Percentiles rank a stretch among this genome's conserved stretches.
Conservation (phyloP, 2,797 vertebrate genomes). For the Anableps anableps region DNA sequence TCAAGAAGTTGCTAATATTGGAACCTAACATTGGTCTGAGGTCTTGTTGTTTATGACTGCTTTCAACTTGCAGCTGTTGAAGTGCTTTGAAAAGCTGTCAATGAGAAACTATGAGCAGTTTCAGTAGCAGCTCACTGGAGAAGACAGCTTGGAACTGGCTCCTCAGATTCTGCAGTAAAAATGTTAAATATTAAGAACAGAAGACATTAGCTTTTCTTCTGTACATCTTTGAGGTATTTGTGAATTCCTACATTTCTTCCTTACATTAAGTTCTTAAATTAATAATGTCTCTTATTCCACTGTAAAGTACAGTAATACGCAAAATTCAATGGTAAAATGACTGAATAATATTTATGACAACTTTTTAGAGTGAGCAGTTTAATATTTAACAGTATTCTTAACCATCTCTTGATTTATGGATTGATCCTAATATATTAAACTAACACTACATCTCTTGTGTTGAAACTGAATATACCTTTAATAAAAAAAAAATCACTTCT, state of each 20-base stretch:
- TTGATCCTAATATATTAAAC: too few species aligned
- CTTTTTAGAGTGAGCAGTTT: too few species aligned
- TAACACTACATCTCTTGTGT: too few species aligned
- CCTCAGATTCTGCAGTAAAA: conserved; percentile 8
- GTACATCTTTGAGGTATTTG: neutral
- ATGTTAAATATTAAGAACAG: neutral
- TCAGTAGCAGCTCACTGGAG: conserved; percentile 22
- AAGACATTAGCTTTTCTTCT: neutral
- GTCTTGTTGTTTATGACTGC: conserved; percentile 33
- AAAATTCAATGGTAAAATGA: neutral
- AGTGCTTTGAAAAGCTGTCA: conserved; percentile 65
- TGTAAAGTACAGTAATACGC: neutral
- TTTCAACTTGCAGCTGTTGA: conserved; percentile 63
- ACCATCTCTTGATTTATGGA: too few species aligned
- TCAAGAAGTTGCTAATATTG: neutral
- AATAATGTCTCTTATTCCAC: neutral
- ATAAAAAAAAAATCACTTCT: too few species aligned
- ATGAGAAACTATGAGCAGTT: conserved; percentile 47
- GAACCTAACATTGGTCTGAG: conserved; percentile 24
- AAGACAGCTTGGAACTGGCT: conserved; percentile 27
- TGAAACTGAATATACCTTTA: too few species aligned
- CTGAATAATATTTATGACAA: neutral
- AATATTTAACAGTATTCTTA: too few species aligned
- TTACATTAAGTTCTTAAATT: neutral
- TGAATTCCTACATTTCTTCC: neutral